Base-by-base conservation (phyloP, 2,797 vertebrate species). In the Tolypeutes matacus region DNA sequence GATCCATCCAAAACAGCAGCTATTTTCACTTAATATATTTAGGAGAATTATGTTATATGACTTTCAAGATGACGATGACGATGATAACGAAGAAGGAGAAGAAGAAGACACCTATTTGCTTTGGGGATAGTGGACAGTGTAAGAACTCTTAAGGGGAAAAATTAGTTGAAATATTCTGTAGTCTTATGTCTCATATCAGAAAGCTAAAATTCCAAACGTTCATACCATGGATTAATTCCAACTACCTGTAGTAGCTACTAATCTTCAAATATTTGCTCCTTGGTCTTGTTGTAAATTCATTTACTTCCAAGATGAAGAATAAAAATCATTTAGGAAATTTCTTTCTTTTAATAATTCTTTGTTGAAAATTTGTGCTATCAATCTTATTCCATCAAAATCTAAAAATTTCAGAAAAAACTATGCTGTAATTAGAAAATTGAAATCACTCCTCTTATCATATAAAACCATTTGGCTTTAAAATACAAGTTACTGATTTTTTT, bases 401-500 rank as follows among this genome's bases (percentile, higher is more conserved):
- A 53, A 77, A 89, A 86, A 95, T 67, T 69, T 91, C 72, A 82
- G 65, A 12, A 56, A 58, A 88, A 58, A 69, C 39, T 39, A 60
- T 17, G 17, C 39, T 20, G 51, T 70, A 88, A 76, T 83, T 96
- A 93, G 78, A 94, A 96, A 87, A 96, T n/a, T 94, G 93, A 98
- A 97, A 93, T 87, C 51, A 86, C 58, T 85, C 78, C 60, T 96
- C 51, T 36, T 86, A 85, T 89, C 93, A 49, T 75, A 42, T 88
- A 92, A 70, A 93, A n/a, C 91, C 56, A 86, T 97, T 91, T 95
- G 87, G 51, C 95, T 96, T 96, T 77, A 87, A 96, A 96, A 96
- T 95, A 93, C 34, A 53, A 58, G 76, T 96, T 69, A 23, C 72
- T 94, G 77, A 46, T 62, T 94, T 96, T 96, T 91, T 51, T 96